Base-by-base conservation (phyloP, 1,140 invertebrate genomes). In the Drosophila bocki region DNA sequence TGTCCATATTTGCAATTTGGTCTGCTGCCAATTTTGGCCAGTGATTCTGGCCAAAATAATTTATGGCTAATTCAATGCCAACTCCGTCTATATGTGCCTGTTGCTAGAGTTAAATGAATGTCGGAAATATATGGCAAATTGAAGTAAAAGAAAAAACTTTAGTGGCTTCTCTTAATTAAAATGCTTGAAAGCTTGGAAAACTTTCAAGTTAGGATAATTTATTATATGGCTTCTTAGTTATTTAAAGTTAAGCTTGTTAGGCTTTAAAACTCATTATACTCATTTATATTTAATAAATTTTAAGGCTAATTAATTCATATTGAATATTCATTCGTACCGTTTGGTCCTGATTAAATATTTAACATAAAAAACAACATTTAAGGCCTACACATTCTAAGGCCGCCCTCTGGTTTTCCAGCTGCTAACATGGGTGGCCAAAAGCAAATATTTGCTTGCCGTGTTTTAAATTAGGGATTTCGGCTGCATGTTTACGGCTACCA, bases 391-490 rank as follows among this genome's bases (percentile, higher is more conserved):
- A 65, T 50, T 12, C 61, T 3, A 39, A 61, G 29, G 15, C 29
- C 19, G 6, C 12, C 7, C 15, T 12, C 35, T 22, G 11, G 1
- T 26, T 59, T 39, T 69, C 9, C 42, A 41, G 19, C 37, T 75
- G 59, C 51, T 47, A 51, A 71, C 44, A 42, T 70, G 63, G 64
- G 22, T 26, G 72, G 22, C 37, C 72, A 68, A 53, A 53, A 72
- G 47, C 56, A 85, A 84, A 84, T 84, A 80, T 84, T 84, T 85
- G 47, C 78, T 45, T 68, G 58, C 57, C 44, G 82, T 61, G 67
- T 85, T 84, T 85, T 85, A 84, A 84, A 85, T 84, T 84, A 77
- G 54, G 51, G 54, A 58, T 80, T 74, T 84, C 35, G 68, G 70
- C 26, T 53, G 72, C 75, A 64, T 67, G 61, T 62, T 63, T 53